Evolutionary conservation across 2,888 invertebrate species (phyloP), one percentile per base, ranked within the genome.

Genomic region (Incurvaria masculella): DNA sequence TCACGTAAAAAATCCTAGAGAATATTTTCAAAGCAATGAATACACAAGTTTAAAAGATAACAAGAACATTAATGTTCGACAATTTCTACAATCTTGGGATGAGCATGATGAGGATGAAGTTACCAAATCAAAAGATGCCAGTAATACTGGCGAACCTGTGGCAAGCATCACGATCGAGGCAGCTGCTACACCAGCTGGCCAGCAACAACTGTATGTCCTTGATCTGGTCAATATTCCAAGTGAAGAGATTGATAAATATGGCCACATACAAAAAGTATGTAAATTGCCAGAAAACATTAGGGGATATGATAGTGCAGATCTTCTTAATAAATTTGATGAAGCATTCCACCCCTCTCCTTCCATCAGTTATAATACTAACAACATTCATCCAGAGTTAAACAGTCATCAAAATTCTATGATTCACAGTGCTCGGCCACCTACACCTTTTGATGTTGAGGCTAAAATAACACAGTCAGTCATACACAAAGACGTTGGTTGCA

Each of bases 381-480:
- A n/a, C n/a, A n/a, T n/a, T n/a, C n/a, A 11, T 11, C 14, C 27
- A 27, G 27, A 11, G 10, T 11, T 27, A 8, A 14, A 27, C 8
- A 27, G 10, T 8, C 8, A 27, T 14, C 17, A 21, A 18, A 10
- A 46, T 5, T 6, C 16, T 38, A 10, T 27, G 14, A 44, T 45
- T 20, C n/a, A 20, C 23, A 53, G 48, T 60, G 33, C 68, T n/a
- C 64, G 78, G 38, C 69, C 78, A 33, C 47, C 73, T 21, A 78
- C 78, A 33, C 78, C 78, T 48, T 62, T 79, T 52, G 79, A 80
- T 63, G 79, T 80, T 33, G 79, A 80, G 64, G 65, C 79, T 42
- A 79, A 79, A 65, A 80, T 80, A 56, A 80, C 76, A 56, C 79
- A 80, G 54, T 80, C 79, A 11, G 69, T 80, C 20, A 80, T 80